Evolutionary conservation across 2,888 invertebrate genomes (phyloP), one percentile per base, ranked within the genome.

Genomic region (Noctua janthe): DNA sequence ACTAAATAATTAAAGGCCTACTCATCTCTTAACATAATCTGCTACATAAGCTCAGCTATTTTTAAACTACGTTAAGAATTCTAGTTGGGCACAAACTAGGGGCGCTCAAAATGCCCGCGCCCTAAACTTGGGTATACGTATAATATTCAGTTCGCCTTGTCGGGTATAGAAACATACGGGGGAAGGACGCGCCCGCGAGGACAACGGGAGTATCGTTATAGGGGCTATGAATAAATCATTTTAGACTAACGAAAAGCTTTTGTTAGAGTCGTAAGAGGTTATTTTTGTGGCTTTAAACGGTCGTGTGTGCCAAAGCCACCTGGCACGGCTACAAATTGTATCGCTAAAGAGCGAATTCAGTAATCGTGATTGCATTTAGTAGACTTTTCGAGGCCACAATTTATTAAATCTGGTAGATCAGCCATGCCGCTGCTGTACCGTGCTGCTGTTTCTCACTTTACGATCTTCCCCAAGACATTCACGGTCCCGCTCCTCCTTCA

Each of bases 91-190:
- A 64, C 62, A 75, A 72, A 76, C 78, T 72, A 64, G 20, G 67
- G 71, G 51, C 39, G 70, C 56, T 74, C 71, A 67, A 81, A 75
- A 82, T 73, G 49, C 51, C 64, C 51, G 82, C 54, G 56, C 29
- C 23, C 70, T 79, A 43, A 80, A 86, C 81, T 83, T 79, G 62
- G 43, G 23, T 49, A 49, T 47, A 47, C 47, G 29, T 71, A 73
- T 76, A 76, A 84, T 86, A 81, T 88, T 71, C 35, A 72, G 79
- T 64, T 54, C 29, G n/a, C n/a, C 71, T 74, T 71, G 77, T 62
- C 39, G 67, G 71, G 51, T 23, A 20, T 70, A 75, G 56, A 81
- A 82, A 87, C 79, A 87, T 62, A 82, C 80, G 47, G 69, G 39
- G 20, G 0, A 15, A 0, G n/a, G n/a, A 54, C 78, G 39, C 39